phyloP scores from a whole-genome alignment of 2,113 vertebrate species.

The Centropristis striata region DNA sequence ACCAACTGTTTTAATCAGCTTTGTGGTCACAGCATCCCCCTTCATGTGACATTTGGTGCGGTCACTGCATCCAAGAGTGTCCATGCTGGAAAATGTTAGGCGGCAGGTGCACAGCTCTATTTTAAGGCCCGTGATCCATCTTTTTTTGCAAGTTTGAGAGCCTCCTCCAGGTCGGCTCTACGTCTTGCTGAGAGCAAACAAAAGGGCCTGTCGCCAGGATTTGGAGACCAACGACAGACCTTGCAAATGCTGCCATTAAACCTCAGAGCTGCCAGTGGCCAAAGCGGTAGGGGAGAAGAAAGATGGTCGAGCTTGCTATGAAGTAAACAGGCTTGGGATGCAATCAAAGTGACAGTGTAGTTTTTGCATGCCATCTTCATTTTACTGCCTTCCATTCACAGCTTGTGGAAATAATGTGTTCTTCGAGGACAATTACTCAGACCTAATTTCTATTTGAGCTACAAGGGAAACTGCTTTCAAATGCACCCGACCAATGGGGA shows the following conservation, averaged over 20 bases:
- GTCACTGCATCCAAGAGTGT: slow-evolving; percentile 27
- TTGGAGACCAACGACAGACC: slow-evolving; percentile 30
- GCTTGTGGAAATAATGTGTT: slow-evolving; percentile 4
- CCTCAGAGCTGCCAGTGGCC: slow-evolving; percentile 8
- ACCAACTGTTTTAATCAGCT: slow-evolving; percentile 40
- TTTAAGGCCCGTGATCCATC: slow-evolving; percentile 60
- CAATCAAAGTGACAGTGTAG: slow-evolving; percentile 47
- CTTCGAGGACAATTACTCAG: slow-evolving; percentile 27
- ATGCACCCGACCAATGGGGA: not conserved
- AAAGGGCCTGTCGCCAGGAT: slow-evolving; percentile 42
- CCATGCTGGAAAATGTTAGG: slow-evolving; percentile 54
- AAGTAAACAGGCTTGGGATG: slow-evolving; percentile 27
- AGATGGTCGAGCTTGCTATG: slow-evolving; percentile 24
- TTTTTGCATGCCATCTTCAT: slow-evolving; percentile 40
- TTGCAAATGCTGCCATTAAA: slow-evolving; percentile 50
- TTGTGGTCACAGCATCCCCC: slow-evolving; percentile 33
- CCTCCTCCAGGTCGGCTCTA: slow-evolving; percentile 42
- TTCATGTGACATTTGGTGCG: slow-evolving; percentile 63
- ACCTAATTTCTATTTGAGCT: slow-evolving; percentile 17
- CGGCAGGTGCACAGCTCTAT: slow-evolving; percentile 67
- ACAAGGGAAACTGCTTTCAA: not conserved
- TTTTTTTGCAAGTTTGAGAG: slow-evolving; percentile 53
- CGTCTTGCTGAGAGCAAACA: slow-evolving; percentile 57
- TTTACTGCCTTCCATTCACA: slow-evolving; percentile 26
- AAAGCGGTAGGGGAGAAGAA: slow-evolving; percentile 6